phyloP scores from a whole-genome alignment of 2,113 vertebrate species.

The Platysteira castanea region DNA sequence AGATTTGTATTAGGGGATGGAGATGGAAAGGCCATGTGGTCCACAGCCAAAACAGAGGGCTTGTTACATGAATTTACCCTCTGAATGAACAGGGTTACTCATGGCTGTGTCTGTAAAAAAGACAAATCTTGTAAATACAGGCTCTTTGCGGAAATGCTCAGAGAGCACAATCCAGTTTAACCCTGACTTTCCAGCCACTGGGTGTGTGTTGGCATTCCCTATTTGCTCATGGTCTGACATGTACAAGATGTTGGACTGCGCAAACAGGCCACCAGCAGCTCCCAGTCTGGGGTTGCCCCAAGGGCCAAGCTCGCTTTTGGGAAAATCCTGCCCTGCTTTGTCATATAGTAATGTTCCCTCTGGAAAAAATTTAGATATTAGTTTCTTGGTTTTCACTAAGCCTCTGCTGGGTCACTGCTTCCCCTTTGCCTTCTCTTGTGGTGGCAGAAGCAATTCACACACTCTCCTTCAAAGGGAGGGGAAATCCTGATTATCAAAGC shows the following conservation, averaged over 20 bases:
- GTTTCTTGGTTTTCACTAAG: neutral
- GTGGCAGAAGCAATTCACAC: neutral
- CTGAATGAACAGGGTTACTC: neutral
- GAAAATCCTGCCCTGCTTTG: neutral
- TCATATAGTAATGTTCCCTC: neutral
- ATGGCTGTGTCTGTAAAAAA: neutral
- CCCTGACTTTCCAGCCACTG: neutral
- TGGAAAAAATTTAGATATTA: neutral
- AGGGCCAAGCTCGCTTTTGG: neutral
- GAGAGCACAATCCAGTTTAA: neutral
- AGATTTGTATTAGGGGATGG: neutral
- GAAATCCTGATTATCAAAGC: neutral
- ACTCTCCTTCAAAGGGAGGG: neutral
- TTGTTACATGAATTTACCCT: neutral
- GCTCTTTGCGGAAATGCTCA: neutral
- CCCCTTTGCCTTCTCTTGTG: neutral
- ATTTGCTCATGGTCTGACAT: fast-evolving
- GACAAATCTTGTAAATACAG: neutral
- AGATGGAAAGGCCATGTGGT: neutral
- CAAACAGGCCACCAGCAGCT: neutral
- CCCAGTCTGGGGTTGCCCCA: neutral
- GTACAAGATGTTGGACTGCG: neutral
- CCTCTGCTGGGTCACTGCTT: neutral
- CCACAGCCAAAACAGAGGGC: neutral
- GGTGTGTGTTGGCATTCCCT: neutral